Percentiles rank a stretch among this genome's conserved stretches.
Conservation (phyloP, 2,797 vertebrate genomes). For the Dryobates pubescens region DNA sequence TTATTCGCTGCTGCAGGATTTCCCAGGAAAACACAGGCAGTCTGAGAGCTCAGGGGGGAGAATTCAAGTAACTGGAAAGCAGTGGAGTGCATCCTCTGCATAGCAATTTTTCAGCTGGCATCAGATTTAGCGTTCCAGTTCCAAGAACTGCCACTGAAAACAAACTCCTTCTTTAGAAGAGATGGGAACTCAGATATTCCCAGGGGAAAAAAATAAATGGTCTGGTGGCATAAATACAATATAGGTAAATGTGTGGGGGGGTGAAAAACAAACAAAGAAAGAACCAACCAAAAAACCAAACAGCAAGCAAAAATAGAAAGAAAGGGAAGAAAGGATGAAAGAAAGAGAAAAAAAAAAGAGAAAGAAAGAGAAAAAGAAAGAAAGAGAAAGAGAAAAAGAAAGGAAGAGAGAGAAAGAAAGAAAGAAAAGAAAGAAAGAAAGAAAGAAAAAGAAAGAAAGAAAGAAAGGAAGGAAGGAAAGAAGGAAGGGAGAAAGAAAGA, state of each 20-base stretch:
- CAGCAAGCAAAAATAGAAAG: no score
- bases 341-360: no score
- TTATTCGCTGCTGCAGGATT: slow-evolving; percentile 14
- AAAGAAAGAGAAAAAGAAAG: no score
- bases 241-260: slow-evolving; percentile 2
- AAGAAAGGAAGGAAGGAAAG: no score
- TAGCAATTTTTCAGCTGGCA: slow-evolving; percentile 67
- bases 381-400: no score
- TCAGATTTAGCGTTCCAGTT: slow-evolving; percentile 2
- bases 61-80: slow-evolving; percentile 40
- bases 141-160: slow-evolving; percentile 64
- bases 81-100: slow-evolving; percentile 46
- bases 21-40: slow-evolving; percentile 18
- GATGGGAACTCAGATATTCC: slow-evolving; percentile 66
- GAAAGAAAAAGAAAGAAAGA: no score
- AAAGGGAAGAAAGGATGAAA: no score
- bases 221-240: slow-evolving; percentile 3
- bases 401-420: no score
- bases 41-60: background rate
- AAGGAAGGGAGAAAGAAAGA: no score
- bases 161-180: slow-evolving; percentile 54
- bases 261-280: no score
- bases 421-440: no score
- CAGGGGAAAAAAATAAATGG: background rate
- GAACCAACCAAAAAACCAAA: no score